Evolutionary conservation across 2,888 invertebrate species (phyloP).

Genomic region (Andricus quercusramuli): DNA sequence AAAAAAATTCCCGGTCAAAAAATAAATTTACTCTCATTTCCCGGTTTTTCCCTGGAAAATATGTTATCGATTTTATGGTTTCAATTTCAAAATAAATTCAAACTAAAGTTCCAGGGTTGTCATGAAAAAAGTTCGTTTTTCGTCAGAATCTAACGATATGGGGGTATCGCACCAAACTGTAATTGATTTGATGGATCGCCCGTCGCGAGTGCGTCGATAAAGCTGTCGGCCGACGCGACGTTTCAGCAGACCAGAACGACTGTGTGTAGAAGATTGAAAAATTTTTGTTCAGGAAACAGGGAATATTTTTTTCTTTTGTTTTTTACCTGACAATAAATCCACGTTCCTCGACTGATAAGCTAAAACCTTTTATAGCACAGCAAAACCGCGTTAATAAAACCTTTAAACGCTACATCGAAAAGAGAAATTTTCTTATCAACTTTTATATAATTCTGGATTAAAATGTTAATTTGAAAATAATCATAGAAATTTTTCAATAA

Average conservation of each 20-base stretch:
- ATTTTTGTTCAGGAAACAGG: constrained; percentile 11
- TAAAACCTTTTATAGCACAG: neutral
- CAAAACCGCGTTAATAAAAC: neutral
- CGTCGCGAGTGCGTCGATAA: constrained; percentile 28
- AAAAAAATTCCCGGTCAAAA: too few species aligned
- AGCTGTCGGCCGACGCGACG: constrained; percentile 22
- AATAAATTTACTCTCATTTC: too few species aligned
- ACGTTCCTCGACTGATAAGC: neutral
- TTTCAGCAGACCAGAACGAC: constrained; percentile 11
- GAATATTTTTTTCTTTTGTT: neutral
- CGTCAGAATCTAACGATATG: neutral
- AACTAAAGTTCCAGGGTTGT: neutral
- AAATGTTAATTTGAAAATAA: too few species aligned
- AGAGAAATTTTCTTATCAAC: too few species aligned
- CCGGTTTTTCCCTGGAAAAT: too few species aligned
- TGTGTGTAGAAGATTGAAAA: constrained; percentile 28
- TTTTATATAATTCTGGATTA: too few species aligned
- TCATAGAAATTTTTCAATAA: too few species aligned
- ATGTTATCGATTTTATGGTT: too few species aligned
- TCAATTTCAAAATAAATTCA: too few species aligned
- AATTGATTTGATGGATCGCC: constrained; percentile 25
- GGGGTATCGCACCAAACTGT: constrained; percentile 26
- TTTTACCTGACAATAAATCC: neutral
- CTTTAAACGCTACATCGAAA: too few species aligned
- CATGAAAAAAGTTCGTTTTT: neutral